Conservation (phyloP, 2,797 vertebrate genomes). For the Dipus sagitta region DNA sequence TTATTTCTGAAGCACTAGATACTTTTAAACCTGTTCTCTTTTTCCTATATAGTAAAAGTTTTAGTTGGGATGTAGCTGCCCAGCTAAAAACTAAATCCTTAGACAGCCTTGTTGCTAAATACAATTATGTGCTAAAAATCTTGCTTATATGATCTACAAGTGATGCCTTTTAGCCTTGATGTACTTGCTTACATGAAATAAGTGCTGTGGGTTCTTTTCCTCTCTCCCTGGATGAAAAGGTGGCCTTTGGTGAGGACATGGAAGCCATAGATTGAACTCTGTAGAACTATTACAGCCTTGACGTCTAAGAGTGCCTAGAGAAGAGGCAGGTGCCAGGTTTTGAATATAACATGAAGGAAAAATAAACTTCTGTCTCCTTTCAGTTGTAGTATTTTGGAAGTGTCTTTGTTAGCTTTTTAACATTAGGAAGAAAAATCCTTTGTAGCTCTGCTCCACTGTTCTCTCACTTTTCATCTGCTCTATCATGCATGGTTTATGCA, state of each 20-base stretch:
- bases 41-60: not conserved
- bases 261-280: not conserved
- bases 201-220: not conserved
- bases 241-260: not conserved
- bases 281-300: not conserved
- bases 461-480: not conserved
- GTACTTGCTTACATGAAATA: not conserved
- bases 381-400: not conserved
- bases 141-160: not conserved
- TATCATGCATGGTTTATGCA: accelerated
- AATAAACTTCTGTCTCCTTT: not conserved
- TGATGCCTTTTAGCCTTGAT: not conserved
- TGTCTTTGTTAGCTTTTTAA: conserved; percentile 12
- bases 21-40: not conserved
- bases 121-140: not conserved
- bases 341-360: not conserved
- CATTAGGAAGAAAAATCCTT: not conserved
- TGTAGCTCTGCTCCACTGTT: not conserved
- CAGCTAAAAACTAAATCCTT: not conserved
- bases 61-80: not conserved
- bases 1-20: not conserved
- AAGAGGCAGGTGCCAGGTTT: not conserved
- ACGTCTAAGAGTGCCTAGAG: not conserved
- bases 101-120: not conserved
- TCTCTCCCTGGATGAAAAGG: not conserved